A percentile compares a stretch with the other conserved stretches of the same genome.
Evolutionary conservation across 2,113 vertebrate genomes (phyloP).

Genomic region (Sinocyclocheilus anshuiensis): DNA sequence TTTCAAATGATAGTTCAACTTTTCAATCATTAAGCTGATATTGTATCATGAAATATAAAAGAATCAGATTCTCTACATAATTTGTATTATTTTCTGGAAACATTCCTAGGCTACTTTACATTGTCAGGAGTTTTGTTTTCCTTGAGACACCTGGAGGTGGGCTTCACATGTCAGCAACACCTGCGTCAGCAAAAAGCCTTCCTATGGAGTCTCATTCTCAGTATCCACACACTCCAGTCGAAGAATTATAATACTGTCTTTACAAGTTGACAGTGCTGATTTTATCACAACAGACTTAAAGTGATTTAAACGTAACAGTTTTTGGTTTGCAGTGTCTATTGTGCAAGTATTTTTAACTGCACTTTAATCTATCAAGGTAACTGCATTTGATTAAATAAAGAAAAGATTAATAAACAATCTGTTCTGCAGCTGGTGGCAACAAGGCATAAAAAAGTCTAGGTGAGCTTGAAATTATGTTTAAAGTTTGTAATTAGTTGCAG

Average conservation of each 20-base stretch:
- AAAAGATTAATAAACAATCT: constrained; percentile 70
- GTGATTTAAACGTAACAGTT: constrained; percentile 75
- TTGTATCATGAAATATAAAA: neutral
- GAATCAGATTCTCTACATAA: neutral
- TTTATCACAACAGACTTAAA: constrained; percentile 81
- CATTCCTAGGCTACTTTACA: constrained; percentile 16
- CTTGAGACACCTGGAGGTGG: constrained; percentile 61
- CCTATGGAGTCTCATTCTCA: constrained; percentile 63
- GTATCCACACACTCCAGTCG: constrained; percentile 23
- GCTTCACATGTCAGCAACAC: constrained; percentile 70
- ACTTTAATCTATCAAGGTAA: constrained; percentile 62
- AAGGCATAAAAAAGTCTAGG: constrained; percentile 42
- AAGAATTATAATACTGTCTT: constrained; percentile 77
- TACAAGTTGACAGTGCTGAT: constrained; percentile 70
- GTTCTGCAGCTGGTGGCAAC: constrained; percentile 24
- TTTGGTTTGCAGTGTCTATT: constrained; percentile 46
- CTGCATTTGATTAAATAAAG: constrained; percentile 66
- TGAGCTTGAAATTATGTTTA: constrained; percentile 46
- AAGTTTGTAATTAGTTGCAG: constrained; percentile 6
- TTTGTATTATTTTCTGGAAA: neutral
- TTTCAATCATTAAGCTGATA: neutral
- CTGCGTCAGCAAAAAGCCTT: constrained; percentile 74
- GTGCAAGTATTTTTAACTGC: constrained; percentile 50
- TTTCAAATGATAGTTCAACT: neutral
- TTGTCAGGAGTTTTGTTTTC: constrained; percentile 38